Base-by-base conservation (phyloP, 2,797 vertebrate species). In the Echiichthys vipera region DNA sequence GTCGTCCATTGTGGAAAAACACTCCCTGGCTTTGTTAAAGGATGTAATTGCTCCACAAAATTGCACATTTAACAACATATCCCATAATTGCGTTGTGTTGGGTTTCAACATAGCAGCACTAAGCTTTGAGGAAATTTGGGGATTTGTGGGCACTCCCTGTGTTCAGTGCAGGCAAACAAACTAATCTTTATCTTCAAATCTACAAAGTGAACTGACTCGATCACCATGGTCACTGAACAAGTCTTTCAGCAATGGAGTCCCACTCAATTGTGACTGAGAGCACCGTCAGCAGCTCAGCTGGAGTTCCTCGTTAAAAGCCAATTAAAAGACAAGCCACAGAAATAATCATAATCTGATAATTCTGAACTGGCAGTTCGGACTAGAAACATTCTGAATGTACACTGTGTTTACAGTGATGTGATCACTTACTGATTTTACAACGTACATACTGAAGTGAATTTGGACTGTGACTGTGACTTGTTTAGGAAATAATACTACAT, bases 1-100 rank as follows among this genome's bases (percentile, higher is more conserved):
- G 62, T 72, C 32, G 1, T 71, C 72, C 39, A 22, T 63, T 66
- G 53, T 24, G 68, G 22, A 71, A 63, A 30, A 54, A 56, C 32
- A 25, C 49, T 55, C 18, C 6, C 12, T 30, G 18, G 20, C 18
- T 61, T 65, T 24, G 18, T 61, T 51, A 17, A 12, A 11, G n/a
- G 7, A 43, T 30, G 10, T 62, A 47, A 57, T 20, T 46, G 12
- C 46, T 29, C 14, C 7, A n/a, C 18, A 3, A 50, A 59, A 34
- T 55, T 34, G 14, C 46, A 59, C 17, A 67, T 34, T 65, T 55
- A 30, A 10, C 51, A 57, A 29, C 51, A 65, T 72, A 53, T 54
- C 1, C 24, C 22, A 32, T 22, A 43, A 58, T 22, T 51, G 56
- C 9, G 34, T 62, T 55, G 18, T 30, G 17, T 47, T 68, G 15